Conservation (phyloP, 1,140 invertebrate species). For the Samia ricini region DNA sequence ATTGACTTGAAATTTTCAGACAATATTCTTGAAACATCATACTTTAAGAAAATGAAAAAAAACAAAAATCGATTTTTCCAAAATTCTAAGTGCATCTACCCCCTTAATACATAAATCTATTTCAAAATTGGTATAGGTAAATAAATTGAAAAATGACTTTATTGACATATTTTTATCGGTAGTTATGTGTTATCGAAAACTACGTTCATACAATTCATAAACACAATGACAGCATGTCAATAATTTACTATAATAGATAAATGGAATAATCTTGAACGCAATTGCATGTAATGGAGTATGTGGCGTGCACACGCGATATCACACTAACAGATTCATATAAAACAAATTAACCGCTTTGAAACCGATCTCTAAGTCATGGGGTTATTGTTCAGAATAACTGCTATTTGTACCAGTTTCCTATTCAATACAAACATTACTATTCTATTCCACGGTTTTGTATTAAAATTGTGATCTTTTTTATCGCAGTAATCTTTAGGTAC, state of each 20-base stretch:
- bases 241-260: neutral
- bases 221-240: neutral
- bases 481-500: constrained; percentile 13
- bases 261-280: constrained; percentile 1
- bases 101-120: too few relatives aligned
- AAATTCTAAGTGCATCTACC: too few relatives aligned
- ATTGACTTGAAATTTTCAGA: too few relatives aligned
- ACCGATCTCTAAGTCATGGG: constrained; percentile 15
- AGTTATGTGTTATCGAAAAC: neutral
- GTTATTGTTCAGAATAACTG: constrained; percentile 38
- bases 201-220: neutral
- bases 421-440: neutral
- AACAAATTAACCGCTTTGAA: constrained; percentile 20
- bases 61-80: too few relatives aligned
- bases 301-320: constrained; percentile 13
- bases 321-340: constrained; percentile 23
- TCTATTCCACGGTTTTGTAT: constrained; percentile 14
- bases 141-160: too few relatives aligned
- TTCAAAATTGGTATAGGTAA: neutral
- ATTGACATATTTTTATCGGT: neutral
- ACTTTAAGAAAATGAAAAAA: too few relatives aligned
- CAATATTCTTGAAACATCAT: too few relatives aligned
- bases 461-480: constrained; percentile 9
- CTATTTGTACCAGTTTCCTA: constrained; percentile 35
- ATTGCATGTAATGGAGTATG: constrained; percentile 9